Conservation (phyloP, 2,888 invertebrate species). For the Alloscopus bannaensis region DNA sequence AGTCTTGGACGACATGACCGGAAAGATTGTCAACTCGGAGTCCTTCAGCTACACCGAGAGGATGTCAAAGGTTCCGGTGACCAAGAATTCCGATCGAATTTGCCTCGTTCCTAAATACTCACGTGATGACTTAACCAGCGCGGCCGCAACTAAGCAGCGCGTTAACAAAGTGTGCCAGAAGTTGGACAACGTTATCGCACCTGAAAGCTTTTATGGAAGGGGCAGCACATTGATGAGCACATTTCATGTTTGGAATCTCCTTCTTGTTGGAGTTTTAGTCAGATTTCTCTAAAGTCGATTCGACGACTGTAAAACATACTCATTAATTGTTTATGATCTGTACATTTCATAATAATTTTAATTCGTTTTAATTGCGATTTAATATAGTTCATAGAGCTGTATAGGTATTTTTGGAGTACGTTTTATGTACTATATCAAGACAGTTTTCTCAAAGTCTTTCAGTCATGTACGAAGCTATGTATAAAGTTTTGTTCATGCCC, state of each 20-base stretch:
- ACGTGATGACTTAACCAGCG: constrained; percentile 37
- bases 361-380: no score
- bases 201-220: constrained; percentile 27
- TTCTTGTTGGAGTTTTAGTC: constrained; percentile 52
- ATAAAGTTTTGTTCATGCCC: no score
- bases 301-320: background rate
- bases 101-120: constrained; percentile 71
- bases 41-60: constrained; percentile 66
- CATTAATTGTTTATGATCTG: background rate
- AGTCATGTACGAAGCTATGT: no score
- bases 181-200: constrained; percentile 35
- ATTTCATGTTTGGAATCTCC: constrained; percentile 42
- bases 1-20: constrained; percentile 49
- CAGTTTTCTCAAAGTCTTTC: no score
- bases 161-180: constrained; percentile 62
- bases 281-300: constrained; percentile 3
- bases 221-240: background rate
- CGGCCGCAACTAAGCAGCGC: constrained; percentile 24
- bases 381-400: no score
- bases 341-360: no score
- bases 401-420: no score
- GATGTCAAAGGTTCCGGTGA: constrained; percentile 60
- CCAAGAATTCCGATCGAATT: constrained; percentile 50
- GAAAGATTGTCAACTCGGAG: constrained; percentile 50
- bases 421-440: no score